Percentiles rank a stretch among this genome's conserved stretches.
phyloP scores from a whole-genome alignment of 2,888 invertebrate genomes.

The Cataglyphis cursor region DNA sequence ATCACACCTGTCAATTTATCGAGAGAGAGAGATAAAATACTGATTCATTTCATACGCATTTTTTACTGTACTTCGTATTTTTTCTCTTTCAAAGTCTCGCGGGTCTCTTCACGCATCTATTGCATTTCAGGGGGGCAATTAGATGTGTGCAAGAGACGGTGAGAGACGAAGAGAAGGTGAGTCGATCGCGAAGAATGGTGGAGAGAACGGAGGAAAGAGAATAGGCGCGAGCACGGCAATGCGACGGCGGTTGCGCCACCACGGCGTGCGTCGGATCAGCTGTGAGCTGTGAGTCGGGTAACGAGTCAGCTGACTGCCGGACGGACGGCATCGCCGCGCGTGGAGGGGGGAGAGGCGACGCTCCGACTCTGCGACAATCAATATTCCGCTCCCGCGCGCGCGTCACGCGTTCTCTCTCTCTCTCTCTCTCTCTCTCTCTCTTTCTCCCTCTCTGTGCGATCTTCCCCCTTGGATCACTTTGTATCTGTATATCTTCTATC shows the following conservation, averaged over 20 bases:
- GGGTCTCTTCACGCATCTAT: background rate
- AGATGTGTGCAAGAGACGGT: background rate
- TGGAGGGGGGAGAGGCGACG: conserved; percentile 12
- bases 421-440: background rate
- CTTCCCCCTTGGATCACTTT: conserved; percentile 41
- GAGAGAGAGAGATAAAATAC: background rate
- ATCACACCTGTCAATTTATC: conserved; percentile 7
- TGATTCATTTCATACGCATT: background rate
- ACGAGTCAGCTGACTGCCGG: conserved; percentile 83
- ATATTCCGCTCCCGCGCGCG: conserved; percentile 73
- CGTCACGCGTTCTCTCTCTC: conserved; percentile 5
- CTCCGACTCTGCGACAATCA: conserved; percentile 83
- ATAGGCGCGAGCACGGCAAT: conserved; percentile 76
- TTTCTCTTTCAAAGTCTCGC: background rate
- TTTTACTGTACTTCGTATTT: background rate
- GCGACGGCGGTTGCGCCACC: conserved; percentile 82
- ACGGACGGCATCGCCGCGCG: conserved; percentile 72
- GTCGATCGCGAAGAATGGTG: background rate
- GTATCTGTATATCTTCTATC: background rate
- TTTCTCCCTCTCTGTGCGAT: conserved; percentile 47
- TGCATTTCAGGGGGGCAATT: background rate
- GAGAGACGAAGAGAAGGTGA: background rate
- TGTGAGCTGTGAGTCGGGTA: conserved; percentile 82
- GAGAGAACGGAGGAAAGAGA: background rate
- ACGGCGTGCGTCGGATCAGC: conserved; percentile 80